Percentiles rank a stretch among this genome's conserved stretches.
Conservation (phyloP, 2,113 vertebrate genomes). For the Phocoena phocoena region DNA sequence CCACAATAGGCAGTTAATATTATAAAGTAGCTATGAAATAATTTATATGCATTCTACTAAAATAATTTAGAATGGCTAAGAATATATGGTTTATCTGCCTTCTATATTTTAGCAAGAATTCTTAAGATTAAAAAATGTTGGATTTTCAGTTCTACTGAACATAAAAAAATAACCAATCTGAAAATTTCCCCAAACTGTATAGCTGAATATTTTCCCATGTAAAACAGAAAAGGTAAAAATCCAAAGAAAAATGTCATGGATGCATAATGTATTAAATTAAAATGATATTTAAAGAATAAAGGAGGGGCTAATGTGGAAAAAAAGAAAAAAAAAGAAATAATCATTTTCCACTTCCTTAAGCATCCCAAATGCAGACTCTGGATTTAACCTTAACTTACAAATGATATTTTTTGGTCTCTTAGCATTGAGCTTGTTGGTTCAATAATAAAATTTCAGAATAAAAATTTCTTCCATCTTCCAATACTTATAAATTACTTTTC, state of each 20-base stretch:
- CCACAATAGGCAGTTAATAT: not conserved
- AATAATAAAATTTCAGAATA: conserved; percentile 51
- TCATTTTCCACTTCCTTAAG: conserved; percentile 44
- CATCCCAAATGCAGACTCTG: not conserved
- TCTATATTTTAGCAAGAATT: conserved; percentile 38
- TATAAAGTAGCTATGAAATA: conserved; percentile 53
- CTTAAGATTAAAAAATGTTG: conserved; percentile 34
- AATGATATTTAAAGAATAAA: conserved; percentile 43
- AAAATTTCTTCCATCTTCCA: not conserved
- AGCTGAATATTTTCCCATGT: conserved; percentile 22
- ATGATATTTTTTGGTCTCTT: not conserved
- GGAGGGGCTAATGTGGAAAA: not conserved
- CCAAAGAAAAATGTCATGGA: not conserved
- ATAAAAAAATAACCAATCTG: conserved; percentile 51
- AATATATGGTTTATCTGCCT: conserved; percentile 25
- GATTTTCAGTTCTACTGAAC: conserved; percentile 42
- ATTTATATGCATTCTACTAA: not conserved
- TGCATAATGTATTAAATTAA: not conserved
- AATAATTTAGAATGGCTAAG: conserved; percentile 49
- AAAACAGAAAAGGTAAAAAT: conserved; percentile 49
- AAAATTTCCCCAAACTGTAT: conserved; percentile 16
- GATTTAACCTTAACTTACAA: conserved; percentile 46
- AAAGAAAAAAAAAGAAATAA: not conserved
- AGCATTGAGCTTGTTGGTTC: conserved; percentile 25
- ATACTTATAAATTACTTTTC: conserved; percentile 5